Evolutionary conservation across 2,797 vertebrate genomes (phyloP).

Genomic region (Myotis planiceps): DNA sequence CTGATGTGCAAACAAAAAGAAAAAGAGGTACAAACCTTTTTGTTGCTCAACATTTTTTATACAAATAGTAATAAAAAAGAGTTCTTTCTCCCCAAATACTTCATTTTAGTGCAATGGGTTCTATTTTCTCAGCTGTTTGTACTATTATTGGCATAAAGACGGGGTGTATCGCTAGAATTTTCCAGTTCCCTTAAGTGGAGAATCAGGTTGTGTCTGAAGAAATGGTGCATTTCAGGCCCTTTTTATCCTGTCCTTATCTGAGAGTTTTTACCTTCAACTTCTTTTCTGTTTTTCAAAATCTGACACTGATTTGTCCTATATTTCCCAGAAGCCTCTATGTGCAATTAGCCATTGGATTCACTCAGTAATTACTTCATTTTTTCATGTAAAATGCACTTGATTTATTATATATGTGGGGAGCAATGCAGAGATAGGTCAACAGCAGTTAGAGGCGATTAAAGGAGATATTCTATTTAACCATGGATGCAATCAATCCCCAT

Average conservation of each 20-base stretch:
- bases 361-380: conserved; percentile 95
- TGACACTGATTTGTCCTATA: conserved; percentile 86
- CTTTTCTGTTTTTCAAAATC: conserved; percentile 84
- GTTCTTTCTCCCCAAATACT: neutral
- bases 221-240: conserved; percentile 79
- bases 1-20: conserved; percentile 19
- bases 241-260: conserved; percentile 89
- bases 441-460: conserved; percentile 91
- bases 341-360: conserved; percentile 92
- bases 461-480: conserved; percentile 85
- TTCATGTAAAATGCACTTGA: conserved; percentile 91
- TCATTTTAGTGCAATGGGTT: conserved; percentile 43
- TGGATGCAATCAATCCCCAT: conserved; percentile 72
- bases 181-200: conserved; percentile 76
- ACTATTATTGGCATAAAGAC: conserved; percentile 67
- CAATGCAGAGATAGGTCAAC: conserved; percentile 91
- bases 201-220: conserved; percentile 79
- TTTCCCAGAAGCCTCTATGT: conserved; percentile 89
- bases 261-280: conserved; percentile 89
- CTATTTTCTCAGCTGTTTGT: conserved; percentile 73
- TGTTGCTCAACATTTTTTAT: conserved; percentile 6
- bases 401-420: conserved; percentile 88
- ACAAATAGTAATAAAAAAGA: conserved; percentile 46
- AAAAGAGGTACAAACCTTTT: neutral
- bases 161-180: conserved; percentile 75